Base-by-base conservation (phyloP, 1,140 invertebrate species). In the Choristoneura fumiferana region DNA sequence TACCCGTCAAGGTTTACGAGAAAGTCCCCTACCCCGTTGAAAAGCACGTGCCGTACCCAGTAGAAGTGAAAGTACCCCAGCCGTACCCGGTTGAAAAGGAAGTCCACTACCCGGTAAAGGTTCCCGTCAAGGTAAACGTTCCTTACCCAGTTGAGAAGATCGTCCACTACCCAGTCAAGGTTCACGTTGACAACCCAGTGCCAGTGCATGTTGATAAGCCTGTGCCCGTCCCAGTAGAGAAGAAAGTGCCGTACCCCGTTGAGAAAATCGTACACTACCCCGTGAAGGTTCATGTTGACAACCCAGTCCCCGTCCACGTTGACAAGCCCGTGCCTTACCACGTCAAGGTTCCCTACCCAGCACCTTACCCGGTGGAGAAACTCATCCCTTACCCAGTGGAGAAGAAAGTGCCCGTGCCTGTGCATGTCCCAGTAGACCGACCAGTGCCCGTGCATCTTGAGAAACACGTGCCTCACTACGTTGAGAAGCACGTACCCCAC, bases 21-120 rank as follows among this genome's bases (percentile, higher is more conserved):
- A 69, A 87, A 1, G 84, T 87, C 18, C 91, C 91, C 3, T 91
- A 91, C 72, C 92, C 92, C 45, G 93, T 94, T 0, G 92, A 93
- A 64, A 94, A 94, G 72, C 92, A 92, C 65, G 90, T 94, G 2
- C 93, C 91, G 9, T 88, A 90, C 37, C 93, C 93, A 12, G 93
- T 95, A 1, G 92, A 94, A 78, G 93, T 94, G 10, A 92, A 90
- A 61, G 92, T 94, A 1, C 92, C 92, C 1, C 91, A 92, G 37
- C 94, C 94, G 0, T 94, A 94, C 78, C 93, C 94, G 45, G 94
- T 95, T 1, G 93, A 94, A 69, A 94, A 94, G 71, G 89, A 93
- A 63, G 91, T 94, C 17, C 93, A 90, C 13, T 91, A 91, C 67
- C 93, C 93, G 17, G 92, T 94, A 8, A 94, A 94, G 73, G 93